A percentile compares a stretch with the other conserved stretches of the same genome.
These are phyloP conservation scores for Turnix velox DNA, from an alignment of 2,113 vertebrate species.

Conservation along the genomic window DNA sequence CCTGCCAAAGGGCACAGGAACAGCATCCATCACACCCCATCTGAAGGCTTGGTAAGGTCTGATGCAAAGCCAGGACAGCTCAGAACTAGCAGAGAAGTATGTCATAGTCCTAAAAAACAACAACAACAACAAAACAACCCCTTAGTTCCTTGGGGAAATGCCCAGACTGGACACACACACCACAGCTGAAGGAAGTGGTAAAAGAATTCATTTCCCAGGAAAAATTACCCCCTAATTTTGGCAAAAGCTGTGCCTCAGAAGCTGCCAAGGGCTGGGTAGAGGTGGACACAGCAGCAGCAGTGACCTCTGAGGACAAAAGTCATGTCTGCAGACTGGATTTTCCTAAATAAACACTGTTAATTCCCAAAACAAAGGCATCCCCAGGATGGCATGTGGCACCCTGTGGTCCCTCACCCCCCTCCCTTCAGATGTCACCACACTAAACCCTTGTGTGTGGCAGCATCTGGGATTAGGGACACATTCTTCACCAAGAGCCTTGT, in stretches of 20 bases:
- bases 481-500: background rate
- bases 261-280: background rate
- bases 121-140: background rate
- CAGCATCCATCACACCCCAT: background rate
- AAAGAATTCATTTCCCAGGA: background rate
- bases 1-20: background rate
- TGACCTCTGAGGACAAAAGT: background rate
- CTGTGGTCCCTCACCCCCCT: background rate
- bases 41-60: background rate
- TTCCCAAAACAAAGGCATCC: background rate
- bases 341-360: background rate
- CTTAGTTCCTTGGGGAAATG: background rate
- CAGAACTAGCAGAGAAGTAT: background rate
- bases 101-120: background rate
- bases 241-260: background rate
- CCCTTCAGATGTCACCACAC: rapidly evolving
- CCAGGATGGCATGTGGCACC: rapidly evolving
- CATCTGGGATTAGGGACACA: rapidly evolving
- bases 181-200: background rate
- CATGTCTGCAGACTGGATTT: background rate
- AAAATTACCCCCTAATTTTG: background rate
- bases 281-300: rapidly evolving
- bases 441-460: background rate
- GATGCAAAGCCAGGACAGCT: background rate
- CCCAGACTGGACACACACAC: rapidly evolving